Evolutionary conservation across 2,113 vertebrate genomes (phyloP).

Genomic region (Psammodynastes pulverulentus): DNA sequence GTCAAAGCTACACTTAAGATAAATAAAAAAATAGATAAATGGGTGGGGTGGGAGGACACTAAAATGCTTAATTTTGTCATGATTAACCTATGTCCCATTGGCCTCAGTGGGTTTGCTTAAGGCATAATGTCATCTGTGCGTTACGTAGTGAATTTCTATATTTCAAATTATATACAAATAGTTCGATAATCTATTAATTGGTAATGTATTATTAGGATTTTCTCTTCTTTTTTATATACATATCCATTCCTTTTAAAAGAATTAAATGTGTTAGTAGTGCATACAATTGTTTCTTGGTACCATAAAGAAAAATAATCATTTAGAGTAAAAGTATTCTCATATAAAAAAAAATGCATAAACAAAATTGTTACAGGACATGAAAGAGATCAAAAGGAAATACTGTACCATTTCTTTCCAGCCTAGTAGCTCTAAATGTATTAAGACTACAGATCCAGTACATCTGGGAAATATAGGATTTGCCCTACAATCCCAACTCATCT

Average conservation of each 20-base stretch:
- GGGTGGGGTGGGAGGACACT: fast-evolving
- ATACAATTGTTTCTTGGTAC: neutral
- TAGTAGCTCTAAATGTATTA: neutral
- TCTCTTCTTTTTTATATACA: neutral
- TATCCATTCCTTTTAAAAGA: neutral
- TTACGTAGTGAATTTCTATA: neutral
- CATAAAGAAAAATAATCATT: neutral
- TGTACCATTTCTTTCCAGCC: neutral
- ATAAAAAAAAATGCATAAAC: neutral
- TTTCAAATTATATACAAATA: neutral
- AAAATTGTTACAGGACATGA: neutral
- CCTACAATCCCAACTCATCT: neutral
- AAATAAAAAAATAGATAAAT: neutral
- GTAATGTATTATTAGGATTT: neutral
- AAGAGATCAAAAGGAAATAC: neutral
- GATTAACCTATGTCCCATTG: neutral
- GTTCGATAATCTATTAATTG: neutral
- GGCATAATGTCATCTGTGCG: neutral
- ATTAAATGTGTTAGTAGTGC: neutral
- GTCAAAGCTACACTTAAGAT: neutral
- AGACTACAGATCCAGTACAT: neutral
- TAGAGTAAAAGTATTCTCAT: neutral
- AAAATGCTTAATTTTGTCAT: neutral
- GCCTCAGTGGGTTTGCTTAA: neutral
- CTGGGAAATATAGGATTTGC: neutral